phyloP scores from a whole-genome alignment of 2,888 invertebrate species.

The Buathra laborator region DNA sequence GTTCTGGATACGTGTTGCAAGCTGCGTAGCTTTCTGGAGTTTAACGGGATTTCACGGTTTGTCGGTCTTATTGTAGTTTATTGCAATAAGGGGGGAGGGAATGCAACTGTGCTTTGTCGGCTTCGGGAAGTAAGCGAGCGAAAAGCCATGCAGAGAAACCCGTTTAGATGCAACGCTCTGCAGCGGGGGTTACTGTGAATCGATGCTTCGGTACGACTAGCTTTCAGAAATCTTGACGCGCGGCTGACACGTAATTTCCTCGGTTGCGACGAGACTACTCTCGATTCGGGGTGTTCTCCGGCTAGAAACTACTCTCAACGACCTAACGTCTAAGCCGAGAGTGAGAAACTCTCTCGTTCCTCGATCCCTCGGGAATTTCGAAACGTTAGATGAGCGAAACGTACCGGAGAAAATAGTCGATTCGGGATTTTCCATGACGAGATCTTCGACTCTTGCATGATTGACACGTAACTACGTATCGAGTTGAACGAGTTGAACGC shows the following conservation, averaged over 20 bases:
- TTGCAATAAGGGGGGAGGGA: background rate
- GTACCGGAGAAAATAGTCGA: background rate
- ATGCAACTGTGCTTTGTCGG: background rate
- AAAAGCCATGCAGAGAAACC: constrained; percentile 1
- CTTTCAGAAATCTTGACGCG: constrained; percentile 74
- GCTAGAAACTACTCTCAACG: constrained; percentile 56
- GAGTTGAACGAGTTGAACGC: constrained; percentile 43
- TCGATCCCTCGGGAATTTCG: constrained; percentile 35
- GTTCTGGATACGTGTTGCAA: no score
- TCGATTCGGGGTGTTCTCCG: constrained; percentile 40
- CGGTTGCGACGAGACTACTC: constrained; percentile 67
- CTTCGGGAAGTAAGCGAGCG: background rate
- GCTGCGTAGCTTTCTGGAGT: no score
- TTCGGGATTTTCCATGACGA: constrained; percentile 55
- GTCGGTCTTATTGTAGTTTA: constrained; percentile 5
- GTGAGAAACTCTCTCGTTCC: constrained; percentile 39
- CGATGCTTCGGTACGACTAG: constrained; percentile 52
- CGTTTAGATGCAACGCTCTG: constrained; percentile 11
- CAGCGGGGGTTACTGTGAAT: constrained; percentile 17
- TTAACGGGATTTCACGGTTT: constrained; percentile 5
- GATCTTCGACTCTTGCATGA: constrained; percentile 51
- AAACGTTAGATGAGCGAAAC: constrained; percentile 41
- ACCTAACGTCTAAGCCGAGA: constrained; percentile 56
- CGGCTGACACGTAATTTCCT: constrained; percentile 79
- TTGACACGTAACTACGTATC: constrained; percentile 64